Percentiles rank a stretch among this genome's conserved stretches.
Conservation (phyloP, 2,888 invertebrate genomes). For the Cataglyphis cursor region DNA sequence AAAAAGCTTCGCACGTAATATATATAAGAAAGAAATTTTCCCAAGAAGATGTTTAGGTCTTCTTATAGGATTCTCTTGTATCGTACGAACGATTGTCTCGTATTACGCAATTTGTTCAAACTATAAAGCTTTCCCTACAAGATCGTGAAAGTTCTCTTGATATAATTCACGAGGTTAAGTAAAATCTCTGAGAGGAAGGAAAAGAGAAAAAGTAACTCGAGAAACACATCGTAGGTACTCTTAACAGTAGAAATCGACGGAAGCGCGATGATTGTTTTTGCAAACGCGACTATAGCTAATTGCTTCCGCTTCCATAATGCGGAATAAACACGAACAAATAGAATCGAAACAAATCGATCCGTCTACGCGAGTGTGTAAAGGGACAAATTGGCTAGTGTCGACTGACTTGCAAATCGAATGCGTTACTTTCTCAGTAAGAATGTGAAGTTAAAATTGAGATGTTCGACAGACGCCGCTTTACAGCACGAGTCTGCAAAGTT, state of each 20-base stretch:
- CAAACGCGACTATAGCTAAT: neutral
- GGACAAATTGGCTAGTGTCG: constrained; percentile 51
- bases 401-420: constrained; percentile 68
- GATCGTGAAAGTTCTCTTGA: neutral
- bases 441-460: constrained; percentile 66
- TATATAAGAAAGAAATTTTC: constrained; percentile 47
- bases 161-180: neutral
- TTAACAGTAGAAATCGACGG: neutral
- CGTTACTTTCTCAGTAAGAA: constrained; percentile 82
- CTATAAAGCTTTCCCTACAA: constrained; percentile 4
- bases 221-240: neutral
- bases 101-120: neutral
- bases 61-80: neutral
- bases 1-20: constrained; percentile 25
- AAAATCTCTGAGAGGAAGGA: neutral
- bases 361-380: constrained; percentile 20
- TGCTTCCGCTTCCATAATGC: constrained; percentile 21
- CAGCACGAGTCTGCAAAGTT: neutral
- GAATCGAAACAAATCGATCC: constrained; percentile 19
- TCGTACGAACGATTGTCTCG: neutral
- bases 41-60: constrained; percentile 1
- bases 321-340: neutral
- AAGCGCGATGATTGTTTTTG: constrained; percentile 7
- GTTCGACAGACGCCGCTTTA: neutral
- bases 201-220: neutral